Conservation (phyloP, 2,113 vertebrate genomes). For the Muscicapa adusta region DNA sequence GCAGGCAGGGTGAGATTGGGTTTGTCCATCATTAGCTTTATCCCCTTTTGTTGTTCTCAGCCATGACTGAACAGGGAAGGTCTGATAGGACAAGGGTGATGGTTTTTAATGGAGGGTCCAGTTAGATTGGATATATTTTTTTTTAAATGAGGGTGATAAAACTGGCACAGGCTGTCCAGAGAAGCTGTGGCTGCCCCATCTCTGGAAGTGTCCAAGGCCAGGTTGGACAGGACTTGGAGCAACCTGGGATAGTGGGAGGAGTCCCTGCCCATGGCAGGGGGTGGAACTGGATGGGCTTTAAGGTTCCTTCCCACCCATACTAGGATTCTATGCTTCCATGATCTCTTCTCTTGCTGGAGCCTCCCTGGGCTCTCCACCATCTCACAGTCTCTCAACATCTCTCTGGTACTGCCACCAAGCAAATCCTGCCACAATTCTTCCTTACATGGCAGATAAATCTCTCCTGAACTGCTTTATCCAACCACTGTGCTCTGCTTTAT, state of each 20-base stretch:
- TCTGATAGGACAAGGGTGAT: background rate
- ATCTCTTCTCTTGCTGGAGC: too few species aligned
- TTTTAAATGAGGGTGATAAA: background rate
- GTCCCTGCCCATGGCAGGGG: background rate
- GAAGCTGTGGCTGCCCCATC: background rate
- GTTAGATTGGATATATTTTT: background rate
- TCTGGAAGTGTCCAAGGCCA: background rate
- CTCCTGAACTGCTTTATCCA: background rate
- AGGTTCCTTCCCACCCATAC: background rate
- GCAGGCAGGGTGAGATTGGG: background rate
- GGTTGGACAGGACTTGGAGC: accelerated
- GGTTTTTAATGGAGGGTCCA: background rate
- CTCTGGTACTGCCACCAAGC: background rate
- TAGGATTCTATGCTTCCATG: background rate
- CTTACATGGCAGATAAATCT: background rate
- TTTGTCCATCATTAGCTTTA: background rate
- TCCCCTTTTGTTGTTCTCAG: background rate
- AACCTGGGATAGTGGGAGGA: accelerated
- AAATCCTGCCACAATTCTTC: background rate
- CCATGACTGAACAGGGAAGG: background rate
- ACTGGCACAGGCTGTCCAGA: background rate
- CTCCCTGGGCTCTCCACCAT: background rate
- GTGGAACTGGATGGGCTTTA: background rate
- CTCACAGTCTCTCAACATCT: background rate
- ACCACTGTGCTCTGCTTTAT: background rate